Evolutionary conservation across 2,113 vertebrate species (phyloP), one percentile per base, ranked within the genome.

Genomic region (Euleptes europaea): DNA sequence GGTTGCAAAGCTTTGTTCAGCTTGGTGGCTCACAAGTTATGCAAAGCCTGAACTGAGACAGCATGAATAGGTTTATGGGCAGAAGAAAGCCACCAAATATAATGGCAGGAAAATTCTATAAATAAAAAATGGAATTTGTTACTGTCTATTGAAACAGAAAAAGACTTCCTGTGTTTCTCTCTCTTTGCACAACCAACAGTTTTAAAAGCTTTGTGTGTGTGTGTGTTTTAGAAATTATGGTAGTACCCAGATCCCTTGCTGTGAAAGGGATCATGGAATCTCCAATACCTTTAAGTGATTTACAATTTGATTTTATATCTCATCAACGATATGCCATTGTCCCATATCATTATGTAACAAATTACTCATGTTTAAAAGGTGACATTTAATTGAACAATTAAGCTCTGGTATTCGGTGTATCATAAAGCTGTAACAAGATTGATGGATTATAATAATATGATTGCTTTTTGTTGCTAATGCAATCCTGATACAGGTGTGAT

Each of bases 401-500:
- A 93, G 90, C 91, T 88, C 49, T n/a, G 83, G 11, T 78, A 67
- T 84, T 85, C 88, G 86, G 91, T 90, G 88, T 89, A 90, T 82
- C 79, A 75, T 33, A 90, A 90, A 86, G 44, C 73, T 86, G 49
- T 88, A 9, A 77, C 40, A 79, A 33, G 51, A 33, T 28, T 88
- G 66, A 23, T 19, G 86, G 65, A 44, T 69, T 89, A 82, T 26
- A 54, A 79, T 54, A 86, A 72, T 47, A 88, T 90, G 80, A 91
- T 47, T 78, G 31, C 33, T 66, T 83, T n/a, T 33, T 89, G 54
- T n/a, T 88, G 80, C 90, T 79, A 91, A 84, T 78, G 38, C 42
- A 70, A 33, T 82, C 86, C n/a, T 83, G 57, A 88, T 84, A 51
- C 8, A 86, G 35, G 69, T 82, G 51, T 84, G 63, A 89, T 84